Base-by-base conservation (phyloP, 2,797 vertebrate genomes). In the Periophthalmus magnuspinnatus region DNA sequence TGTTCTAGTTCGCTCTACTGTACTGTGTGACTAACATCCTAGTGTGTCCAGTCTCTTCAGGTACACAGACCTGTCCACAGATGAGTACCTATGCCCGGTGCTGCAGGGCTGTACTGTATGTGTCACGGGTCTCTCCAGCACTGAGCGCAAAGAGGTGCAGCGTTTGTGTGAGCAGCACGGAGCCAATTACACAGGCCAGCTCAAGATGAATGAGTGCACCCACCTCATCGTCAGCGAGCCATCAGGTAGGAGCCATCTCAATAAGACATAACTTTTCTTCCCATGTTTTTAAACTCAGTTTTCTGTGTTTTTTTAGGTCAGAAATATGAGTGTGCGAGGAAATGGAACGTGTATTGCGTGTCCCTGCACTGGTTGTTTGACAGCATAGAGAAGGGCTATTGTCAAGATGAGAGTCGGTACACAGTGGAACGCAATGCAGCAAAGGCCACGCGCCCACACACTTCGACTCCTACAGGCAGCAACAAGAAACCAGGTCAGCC, bases 161-260 rank as follows among this genome's bases (percentile, higher is more conserved):
- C 91, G 94, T 5, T 94, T 98, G 19, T 94, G 96, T 58, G 70
- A 92, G 41, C 88, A 94, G 73, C 95, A 99, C 0, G 97, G 97
- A 5, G 97, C 94, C 36, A 93, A 81, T 0, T 99, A 99, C 72
- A 95, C 93, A 0, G 98, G 97, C n/a, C 96, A 98, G 75, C 93
- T 99, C 67, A 98, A 96, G 87, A 97, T 99, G 95, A 99, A 99
- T 1, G 97, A 99, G 56, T 97, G 97, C 38, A 99, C 98, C 28
- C 98, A 99, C 68, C 97, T 99, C 76, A 96, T 99, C 16, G 98
- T 96, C 69, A 94, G 93, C n/a, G 96, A 99, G 80, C 94, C 97
- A 33, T 94, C 96, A 92, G 98, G 98, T 95, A 86, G 56, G 34
- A 14, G 7, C 14, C n/a, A 50, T 24, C n/a, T 33, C 7, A 38